Conservation (phyloP, 2,113 vertebrate genomes). For the Setophaga kirtlandii region DNA sequence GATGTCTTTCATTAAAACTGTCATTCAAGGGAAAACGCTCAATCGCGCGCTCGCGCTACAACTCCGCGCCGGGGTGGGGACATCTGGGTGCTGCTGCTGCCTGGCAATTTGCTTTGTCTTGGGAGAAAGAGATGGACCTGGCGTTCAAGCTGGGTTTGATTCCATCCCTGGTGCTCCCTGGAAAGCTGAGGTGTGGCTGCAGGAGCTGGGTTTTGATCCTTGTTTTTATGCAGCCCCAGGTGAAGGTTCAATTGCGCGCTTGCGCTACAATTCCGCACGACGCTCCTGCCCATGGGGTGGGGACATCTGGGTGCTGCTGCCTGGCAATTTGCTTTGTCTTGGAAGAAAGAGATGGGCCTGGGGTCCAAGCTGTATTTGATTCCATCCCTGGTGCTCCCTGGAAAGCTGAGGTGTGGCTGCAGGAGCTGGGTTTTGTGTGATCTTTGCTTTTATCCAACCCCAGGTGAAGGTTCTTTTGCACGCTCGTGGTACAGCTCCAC, state of each 20-base stretch:
- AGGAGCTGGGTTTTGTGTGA: accelerated
- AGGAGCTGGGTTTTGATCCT: not conserved
- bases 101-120: accelerated
- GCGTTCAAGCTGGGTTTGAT: accelerated
- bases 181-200: accelerated
- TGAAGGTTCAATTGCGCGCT: not conserved
- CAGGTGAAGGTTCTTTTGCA: not conserved
- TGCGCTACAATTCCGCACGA: not conserved
- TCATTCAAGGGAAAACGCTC: slow-evolving; percentile 16
- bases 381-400: not conserved
- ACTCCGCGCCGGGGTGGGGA: not conserved
- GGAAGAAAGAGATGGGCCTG: not conserved
- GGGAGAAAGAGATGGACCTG: not conserved
- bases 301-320: not conserved
- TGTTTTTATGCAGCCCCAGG: not conserved
- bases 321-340: accelerated
- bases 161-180: not conserved
- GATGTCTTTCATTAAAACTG: slow-evolving; percentile 61
- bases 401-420: accelerated
- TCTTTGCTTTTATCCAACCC: not conserved
- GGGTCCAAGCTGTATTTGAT: accelerated
- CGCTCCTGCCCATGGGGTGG: not conserved
- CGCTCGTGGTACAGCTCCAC: not conserved
- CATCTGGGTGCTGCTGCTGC: not conserved
- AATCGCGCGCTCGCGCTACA: not conserved